A percentile compares a stretch with the other conserved stretches of the same genome.
Evolutionary conservation across 2,888 invertebrate genomes (phyloP).

Genomic region (Anodontia alba): DNA sequence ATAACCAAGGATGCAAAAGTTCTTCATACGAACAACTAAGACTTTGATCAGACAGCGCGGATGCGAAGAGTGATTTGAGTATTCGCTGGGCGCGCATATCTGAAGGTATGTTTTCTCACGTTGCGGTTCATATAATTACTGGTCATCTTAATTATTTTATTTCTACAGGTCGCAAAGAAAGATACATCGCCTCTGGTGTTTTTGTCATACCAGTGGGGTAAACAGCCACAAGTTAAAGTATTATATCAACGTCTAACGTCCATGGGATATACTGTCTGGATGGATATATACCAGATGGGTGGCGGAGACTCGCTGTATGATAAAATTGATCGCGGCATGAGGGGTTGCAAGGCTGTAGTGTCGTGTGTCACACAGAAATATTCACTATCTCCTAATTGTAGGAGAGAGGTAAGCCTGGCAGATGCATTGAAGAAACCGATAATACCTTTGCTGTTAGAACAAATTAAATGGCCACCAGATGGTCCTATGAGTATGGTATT

Average conservation of each 20-base stretch:
- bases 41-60: too few species aligned
- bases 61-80: too few species aligned
- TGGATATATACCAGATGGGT: constrained; percentile 84
- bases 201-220: constrained; percentile 84
- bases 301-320: constrained; percentile 84
- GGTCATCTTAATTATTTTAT: too few species aligned
- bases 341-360: constrained; percentile 78
- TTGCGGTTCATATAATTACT: too few species aligned
- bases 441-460: constrained; percentile 81
- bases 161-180: constrained; percentile 15
- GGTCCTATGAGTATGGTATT: constrained; percentile 83
- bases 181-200: constrained; percentile 73
- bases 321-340: constrained; percentile 81
- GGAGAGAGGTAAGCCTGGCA: constrained; percentile 81
- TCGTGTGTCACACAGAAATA: constrained; percentile 83
- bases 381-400: constrained; percentile 81
- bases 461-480: constrained; percentile 81
- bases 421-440: constrained; percentile 82
- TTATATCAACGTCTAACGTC: constrained; percentile 75
- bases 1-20: too few species aligned
- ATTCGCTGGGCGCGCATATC: too few species aligned
- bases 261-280: constrained; percentile 81
- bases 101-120: too few species aligned
- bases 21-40: too few species aligned
- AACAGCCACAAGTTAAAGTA: constrained; percentile 78